Base-by-base conservation (phyloP, 2,797 vertebrate genomes). In the Gambelia wislizenii region DNA sequence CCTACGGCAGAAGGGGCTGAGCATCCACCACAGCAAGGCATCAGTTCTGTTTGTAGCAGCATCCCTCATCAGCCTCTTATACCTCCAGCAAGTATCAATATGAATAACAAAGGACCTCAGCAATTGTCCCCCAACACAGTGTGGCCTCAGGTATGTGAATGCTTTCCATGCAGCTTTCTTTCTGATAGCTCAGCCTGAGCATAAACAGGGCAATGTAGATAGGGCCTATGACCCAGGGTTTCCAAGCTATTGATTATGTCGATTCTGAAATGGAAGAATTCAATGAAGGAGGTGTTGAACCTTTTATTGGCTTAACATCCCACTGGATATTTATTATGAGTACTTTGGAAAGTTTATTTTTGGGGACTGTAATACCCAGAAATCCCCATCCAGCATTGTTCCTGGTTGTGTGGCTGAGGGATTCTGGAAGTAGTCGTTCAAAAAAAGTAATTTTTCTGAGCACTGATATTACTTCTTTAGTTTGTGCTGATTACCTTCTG, bases 121-220 rank as follows among this genome's bases (percentile, higher is more conserved):
- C 97, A 95, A 61, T 96, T 96, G 36, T 98, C 98, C 86, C 97
- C 97, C 56, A 91, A 93, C 1, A 1, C 96, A 3, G 0, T 90
- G 0, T 98, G 98, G 98, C 93, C 97, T 90, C 97, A 98, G 97
- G 98, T 98, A 96, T 49, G 94, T 92, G 25, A 67, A 25, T 59
- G 9, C 59, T 90, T 92, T 0, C 0, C 2, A 5, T 54, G 85
- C 33, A 42, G 12, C n/a, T 67, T 86, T 6, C 52, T 82, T 75
- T 67, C 44, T 27, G 14, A 64, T 69, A 25, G 36, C 47, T 77
- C 49, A 33, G 6, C 25, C 69, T 56, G 5, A 20, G 64, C 54
- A 54, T 22, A 75, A 36, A 67, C 30, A 33, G 30, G 30, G 30
- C 27, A 27, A 47, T 30, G 25, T 14, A 13, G 74, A 25, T 12